Evolutionary conservation across 2,888 invertebrate genomes (phyloP), one percentile per base, ranked within the genome.

Genomic region (Camponotus fellah): DNA sequence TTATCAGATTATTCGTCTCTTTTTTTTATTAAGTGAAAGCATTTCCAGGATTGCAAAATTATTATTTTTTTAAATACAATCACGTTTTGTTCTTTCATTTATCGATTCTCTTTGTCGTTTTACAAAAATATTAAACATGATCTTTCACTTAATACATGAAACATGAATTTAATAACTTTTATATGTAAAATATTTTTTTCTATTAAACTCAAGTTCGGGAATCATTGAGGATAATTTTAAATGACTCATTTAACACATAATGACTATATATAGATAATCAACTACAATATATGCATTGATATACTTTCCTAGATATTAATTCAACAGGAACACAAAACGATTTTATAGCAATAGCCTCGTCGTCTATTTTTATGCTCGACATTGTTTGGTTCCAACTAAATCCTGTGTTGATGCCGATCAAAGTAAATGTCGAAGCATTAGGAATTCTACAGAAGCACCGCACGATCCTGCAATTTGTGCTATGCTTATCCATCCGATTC

Each of bases 401-500:
- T 60, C n/a, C 37, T 17, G 17, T 34, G 46, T 49, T 34, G 46
- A 49, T 80, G 68, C n/a, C 32, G 43, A 69, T 69, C 69, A 62
- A 80, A 80, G 72, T 72, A 80, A 89, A 89, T 76, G 79, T 82
- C 62, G 14, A 26, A 40, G 53, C 91, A 92, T 93, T 91, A 91
- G 86, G 88, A 86, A 92, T 92, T 92, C 91, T 71, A 66, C 72
- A 53, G 79, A 64, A 82, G 43, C 40, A 62, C 21, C 77, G 76
- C 82, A 84, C 82, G 58, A 87, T 72, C 76, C 60, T 82, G 60
- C 76, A 85, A 85, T 82, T 85, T 87, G 56, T 76, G 49, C 62
- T 43, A 76, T 85, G 82, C 86, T 91, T 90, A 84, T 90, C 87
- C 90, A 87, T 89, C 88, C 86, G 84, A 83, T 88, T 88, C 86